Base-by-base conservation (phyloP, 2,888 invertebrate genomes). In the Scaptomyza tumidula region DNA sequence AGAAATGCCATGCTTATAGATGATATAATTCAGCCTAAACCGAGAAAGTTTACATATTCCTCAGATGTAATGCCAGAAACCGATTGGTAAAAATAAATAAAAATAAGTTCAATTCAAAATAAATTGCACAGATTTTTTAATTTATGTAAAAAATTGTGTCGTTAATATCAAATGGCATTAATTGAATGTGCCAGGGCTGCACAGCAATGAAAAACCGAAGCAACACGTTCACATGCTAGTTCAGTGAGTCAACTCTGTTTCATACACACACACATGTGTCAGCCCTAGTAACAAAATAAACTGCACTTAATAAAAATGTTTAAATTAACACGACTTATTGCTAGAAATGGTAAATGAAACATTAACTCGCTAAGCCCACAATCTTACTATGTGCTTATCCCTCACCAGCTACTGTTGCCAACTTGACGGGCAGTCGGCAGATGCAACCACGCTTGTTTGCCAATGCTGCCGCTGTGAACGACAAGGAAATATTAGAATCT, bases 31-130 rank as follows among this genome's bases (percentile, higher is more conserved):
- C 27, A 64, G 4, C 44, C 71, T 5, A 65, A 69, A n/a, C 67
- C 70, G 0, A 78, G 60, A 57, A 75, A 74, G 54, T 39, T 80
- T 1, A 75, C 61, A 2, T 89, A 89, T 63, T 66, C 76, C 1
- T 86, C 90, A 19, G 90, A 90, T 74, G 86, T 89, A 27, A 89
- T 88, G 78, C 90, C 89, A 3, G 82, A 89, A 39, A 59, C 61
- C 13, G 67, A 77, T 6, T 82, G 66, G 68, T 41, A 58, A 49
- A 7, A 19, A 7, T 4, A 14, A 14, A 49, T 43, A 29, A 6
- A 9, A 24, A n/a, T 10, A 14, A 41, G 45, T 16, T 19, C 5
- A 14, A 11, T 13, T 13, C 16, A 50, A 50, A 29, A 31, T 7
- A n/a, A 14, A 10, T 29, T 4, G 1, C 6, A 14, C 11, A 3